Percentiles rank a stretch among this genome's conserved stretches.
Conservation (phyloP, 2,797 vertebrate species). For the Trematomus bernacchii region DNA sequence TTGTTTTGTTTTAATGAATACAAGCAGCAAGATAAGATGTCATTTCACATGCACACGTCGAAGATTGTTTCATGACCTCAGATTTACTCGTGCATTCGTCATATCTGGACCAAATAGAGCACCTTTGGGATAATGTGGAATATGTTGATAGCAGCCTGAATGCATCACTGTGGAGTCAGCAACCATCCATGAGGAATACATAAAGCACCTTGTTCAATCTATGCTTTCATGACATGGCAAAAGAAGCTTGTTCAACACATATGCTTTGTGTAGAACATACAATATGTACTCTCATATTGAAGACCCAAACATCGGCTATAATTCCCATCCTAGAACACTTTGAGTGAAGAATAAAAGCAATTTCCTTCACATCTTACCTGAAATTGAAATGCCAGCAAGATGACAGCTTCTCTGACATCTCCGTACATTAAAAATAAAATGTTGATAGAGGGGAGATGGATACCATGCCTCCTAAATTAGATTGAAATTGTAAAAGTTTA, state of each 20-base stretch:
- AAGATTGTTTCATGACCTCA: constrained; percentile 20
- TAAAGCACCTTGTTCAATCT: constrained; percentile 37
- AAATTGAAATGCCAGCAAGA: constrained; percentile 79
- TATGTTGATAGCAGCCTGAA: constrained; percentile 48
- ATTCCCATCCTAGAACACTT: constrained; percentile 42
- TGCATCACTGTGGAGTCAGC: constrained; percentile 42
- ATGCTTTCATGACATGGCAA: constrained; percentile 5
- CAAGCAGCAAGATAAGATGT: constrained; percentile 23
- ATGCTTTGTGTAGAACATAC: constrained; percentile 21
- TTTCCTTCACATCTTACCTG: constrained; percentile 71
- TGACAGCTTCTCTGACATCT: constrained; percentile 73
- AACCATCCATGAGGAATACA: constrained; percentile 21
- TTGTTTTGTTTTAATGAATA: constrained; percentile 8
- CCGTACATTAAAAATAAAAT: constrained; percentile 42
- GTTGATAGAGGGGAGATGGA: constrained; percentile 51
- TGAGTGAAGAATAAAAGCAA: constrained; percentile 69
- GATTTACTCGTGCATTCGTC: constrained; percentile 21
- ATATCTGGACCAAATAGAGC: constrained; percentile 46
- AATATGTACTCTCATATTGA: constrained; percentile 22
- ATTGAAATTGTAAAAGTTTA: constrained; percentile 75
- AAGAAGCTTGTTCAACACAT: constrained; percentile 12
- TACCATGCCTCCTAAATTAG: constrained; percentile 60
- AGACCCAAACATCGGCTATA: constrained; percentile 31
- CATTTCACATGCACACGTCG: constrained; percentile 18
- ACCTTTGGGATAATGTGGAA: constrained; percentile 49